These are phyloP conservation scores for Acanthosepion esculentum DNA, from an alignment of 2,888 invertebrate genomes.

Conservation along the genomic window DNA sequence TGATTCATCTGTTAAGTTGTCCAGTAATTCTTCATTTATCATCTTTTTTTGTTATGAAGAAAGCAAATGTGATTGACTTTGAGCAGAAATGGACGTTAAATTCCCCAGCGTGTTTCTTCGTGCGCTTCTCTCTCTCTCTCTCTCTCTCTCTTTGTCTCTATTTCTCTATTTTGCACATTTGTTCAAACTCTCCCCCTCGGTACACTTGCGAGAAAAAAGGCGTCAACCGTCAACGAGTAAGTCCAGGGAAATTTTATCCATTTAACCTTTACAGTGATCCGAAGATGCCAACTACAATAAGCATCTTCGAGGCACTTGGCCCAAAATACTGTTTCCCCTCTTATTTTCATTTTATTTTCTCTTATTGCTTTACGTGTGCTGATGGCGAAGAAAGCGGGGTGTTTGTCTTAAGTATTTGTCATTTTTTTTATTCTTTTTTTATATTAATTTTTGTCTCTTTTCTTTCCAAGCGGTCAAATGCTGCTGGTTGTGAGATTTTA, in stretches of 20 bases:
- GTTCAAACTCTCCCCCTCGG: not conserved
- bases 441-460: not conserved
- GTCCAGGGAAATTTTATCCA: not conserved
- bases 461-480: no score
- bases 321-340: not conserved
- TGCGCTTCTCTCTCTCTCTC: no score
- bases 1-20: not conserved
- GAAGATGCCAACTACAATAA: not conserved
- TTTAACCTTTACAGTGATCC: not conserved
- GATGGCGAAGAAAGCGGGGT: not conserved
- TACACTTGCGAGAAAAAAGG: not conserved
- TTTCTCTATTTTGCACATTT: no score
- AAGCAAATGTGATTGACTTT: not conserved
- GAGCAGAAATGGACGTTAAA: not conserved
- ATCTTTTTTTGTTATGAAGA: not conserved
- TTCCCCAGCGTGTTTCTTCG: not conserved
- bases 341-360: not conserved
- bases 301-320: not conserved
- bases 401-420: not conserved
- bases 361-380: not conserved
- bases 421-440: no score
- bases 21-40: not conserved
- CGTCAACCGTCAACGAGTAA: not conserved
- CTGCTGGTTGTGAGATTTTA: no score
- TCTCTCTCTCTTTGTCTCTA: no score